phyloP scores from a whole-genome alignment of 2,888 invertebrate species.

The Lysandra bellargus region DNA sequence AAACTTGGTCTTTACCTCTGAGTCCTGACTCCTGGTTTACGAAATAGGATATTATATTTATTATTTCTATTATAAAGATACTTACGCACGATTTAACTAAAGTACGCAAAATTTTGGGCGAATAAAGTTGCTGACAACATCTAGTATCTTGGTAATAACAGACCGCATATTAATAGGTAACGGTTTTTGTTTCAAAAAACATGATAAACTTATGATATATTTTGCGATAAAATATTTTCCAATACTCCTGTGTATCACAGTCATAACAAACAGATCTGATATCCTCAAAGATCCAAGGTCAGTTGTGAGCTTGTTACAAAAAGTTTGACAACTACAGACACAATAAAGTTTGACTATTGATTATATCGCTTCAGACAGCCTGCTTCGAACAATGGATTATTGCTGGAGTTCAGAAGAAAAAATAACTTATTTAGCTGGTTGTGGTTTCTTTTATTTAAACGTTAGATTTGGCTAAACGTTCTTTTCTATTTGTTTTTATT shows the following conservation, averaged over 20 bases:
- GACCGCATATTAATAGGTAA: no score
- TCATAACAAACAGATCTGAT: not conserved
- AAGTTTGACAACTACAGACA: not conserved
- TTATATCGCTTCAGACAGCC: not conserved
- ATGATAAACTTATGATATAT: no score
- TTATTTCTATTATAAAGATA: no score
- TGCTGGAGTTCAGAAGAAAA: not conserved
- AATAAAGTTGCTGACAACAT: no score
- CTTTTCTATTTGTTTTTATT: no score
- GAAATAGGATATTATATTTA: no score
- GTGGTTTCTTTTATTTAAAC: not conserved
- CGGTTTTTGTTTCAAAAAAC: no score
- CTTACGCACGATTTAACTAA: no score
- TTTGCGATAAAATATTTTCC: not conserved
- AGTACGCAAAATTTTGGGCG: no score
- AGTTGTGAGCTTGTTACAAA: slow-evolving; percentile 11
- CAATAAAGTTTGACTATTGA: slow-evolving; percentile 9
- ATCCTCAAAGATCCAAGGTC: slow-evolving; percentile 6
- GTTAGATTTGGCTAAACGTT: not conserved
- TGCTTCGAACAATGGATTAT: not conserved
- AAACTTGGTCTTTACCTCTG: no score
- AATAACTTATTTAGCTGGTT: not conserved
- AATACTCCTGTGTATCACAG: not conserved
- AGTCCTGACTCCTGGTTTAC: no score
- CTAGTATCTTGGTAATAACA: no score